phyloP scores from a whole-genome alignment of 1,140 invertebrate species.

The Danaus melanippus region DNA sequence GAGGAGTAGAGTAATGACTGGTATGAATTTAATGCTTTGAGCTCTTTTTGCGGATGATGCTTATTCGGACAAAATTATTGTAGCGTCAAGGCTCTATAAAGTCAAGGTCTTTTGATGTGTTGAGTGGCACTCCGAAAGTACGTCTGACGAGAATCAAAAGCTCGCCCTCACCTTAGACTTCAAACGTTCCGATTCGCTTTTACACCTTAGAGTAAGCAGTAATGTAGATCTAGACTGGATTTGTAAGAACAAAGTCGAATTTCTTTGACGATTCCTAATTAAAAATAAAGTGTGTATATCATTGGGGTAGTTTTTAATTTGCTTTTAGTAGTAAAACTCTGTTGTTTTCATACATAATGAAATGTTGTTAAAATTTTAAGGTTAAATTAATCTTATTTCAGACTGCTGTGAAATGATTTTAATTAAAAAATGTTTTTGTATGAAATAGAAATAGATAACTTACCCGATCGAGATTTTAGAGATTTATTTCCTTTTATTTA shows the following conservation, averaged over 20 bases:
- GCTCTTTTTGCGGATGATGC: slow-evolving; percentile 4
- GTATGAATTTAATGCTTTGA: slow-evolving; percentile 7
- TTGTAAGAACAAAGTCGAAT: slow-evolving; percentile 20
- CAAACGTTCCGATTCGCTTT: slow-evolving; percentile 48
- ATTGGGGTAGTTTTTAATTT: slow-evolving; percentile 4
- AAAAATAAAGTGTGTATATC: slow-evolving; percentile 16
- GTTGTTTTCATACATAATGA: too few relatives aligned
- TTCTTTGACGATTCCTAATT: slow-evolving; percentile 26
- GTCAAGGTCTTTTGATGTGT: slow-evolving; percentile 38
- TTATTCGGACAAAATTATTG: slow-evolving; percentile 25
- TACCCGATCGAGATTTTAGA: too few relatives aligned
- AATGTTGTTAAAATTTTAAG: too few relatives aligned
- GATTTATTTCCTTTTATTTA: neutral
- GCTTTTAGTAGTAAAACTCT: too few relatives aligned
- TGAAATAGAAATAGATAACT: too few relatives aligned
- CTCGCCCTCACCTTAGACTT: slow-evolving; percentile 32
- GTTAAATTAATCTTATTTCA: too few relatives aligned
- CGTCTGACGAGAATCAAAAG: slow-evolving; percentile 37
- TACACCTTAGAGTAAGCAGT: slow-evolving; percentile 43
- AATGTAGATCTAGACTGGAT: slow-evolving; percentile 30
- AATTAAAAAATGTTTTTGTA: too few relatives aligned
- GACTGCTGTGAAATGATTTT: too few relatives aligned
- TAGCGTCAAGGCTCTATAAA: slow-evolving; percentile 16
- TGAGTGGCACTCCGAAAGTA: slow-evolving; percentile 39
- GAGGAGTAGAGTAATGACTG: too few relatives aligned